Conservation (phyloP, 2,113 vertebrate species). For the Paratilapia polleni region DNA sequence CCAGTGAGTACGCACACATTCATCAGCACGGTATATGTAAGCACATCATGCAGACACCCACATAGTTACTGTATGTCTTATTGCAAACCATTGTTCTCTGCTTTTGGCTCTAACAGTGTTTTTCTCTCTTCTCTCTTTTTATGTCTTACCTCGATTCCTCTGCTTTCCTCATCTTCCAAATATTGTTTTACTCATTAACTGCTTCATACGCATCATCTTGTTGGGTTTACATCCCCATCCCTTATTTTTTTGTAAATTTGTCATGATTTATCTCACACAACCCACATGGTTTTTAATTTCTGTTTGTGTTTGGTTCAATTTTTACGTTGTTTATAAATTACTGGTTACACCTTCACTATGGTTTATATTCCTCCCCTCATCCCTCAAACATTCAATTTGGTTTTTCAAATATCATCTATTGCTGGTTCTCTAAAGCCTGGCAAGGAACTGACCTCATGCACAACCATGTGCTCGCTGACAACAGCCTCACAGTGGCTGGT, state of each 20-base stretch:
- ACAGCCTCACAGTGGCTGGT: slow-evolving; percentile 86
- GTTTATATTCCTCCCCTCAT: slow-evolving; percentile 7
- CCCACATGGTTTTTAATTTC: background rate
- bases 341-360: background rate
- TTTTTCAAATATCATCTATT: slow-evolving; percentile 1
- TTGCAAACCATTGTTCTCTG: slow-evolving; percentile 45
- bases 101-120: slow-evolving; percentile 86
- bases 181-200: background rate
- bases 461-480: slow-evolving; percentile 98
- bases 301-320: background rate
- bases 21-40: background rate
- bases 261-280: background rate
- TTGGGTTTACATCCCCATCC: background rate
- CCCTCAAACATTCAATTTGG: background rate
- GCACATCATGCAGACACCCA: background rate
- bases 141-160: slow-evolving; percentile 23
- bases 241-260: background rate
- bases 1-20: slow-evolving; percentile 85
- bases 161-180: slow-evolving; percentile 13
- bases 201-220: background rate
- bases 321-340: background rate
- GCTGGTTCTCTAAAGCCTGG: slow-evolving; percentile 86
- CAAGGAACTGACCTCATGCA: slow-evolving; percentile 99
- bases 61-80: background rate
- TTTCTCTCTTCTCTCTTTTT: slow-evolving; percentile 82